phyloP scores from a whole-genome alignment of 2,113 vertebrate genomes.

The Brienomyrus longianalis region DNA sequence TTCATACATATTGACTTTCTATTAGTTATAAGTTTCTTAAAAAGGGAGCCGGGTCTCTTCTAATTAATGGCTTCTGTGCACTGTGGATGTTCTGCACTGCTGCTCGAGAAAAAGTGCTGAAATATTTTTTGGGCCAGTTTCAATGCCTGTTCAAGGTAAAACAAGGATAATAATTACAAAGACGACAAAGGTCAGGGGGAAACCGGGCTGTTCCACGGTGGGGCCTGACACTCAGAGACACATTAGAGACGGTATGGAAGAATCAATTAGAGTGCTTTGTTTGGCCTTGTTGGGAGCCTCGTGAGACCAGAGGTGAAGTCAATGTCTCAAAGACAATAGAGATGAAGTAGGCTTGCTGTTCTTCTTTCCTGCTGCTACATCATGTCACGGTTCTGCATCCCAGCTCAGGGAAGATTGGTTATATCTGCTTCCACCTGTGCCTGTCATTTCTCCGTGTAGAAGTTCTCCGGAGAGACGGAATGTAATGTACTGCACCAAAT shows the following conservation, averaged over 20 bases:
- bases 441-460: not conserved
- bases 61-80: constrained; percentile 16
- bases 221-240: not conserved
- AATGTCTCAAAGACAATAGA: not conserved
- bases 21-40: no score
- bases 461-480: not conserved
- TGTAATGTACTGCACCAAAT: not conserved
- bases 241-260: not conserved
- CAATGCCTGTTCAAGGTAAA: not conserved
- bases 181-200: not conserved
- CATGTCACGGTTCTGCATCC: not conserved
- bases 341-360: not conserved
- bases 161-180: not conserved
- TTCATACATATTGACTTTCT: constrained; percentile 47
- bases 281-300: not conserved
- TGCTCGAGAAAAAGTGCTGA: not conserved
- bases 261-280: not conserved
- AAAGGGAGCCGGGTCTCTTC: constrained; percentile 5
- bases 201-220: not conserved
- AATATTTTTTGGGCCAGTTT: not conserved
- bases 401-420: not conserved
- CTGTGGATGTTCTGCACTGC: not conserved
- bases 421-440: not conserved
- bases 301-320: not conserved
- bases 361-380: not conserved